phyloP scores from a whole-genome alignment of 37 sponge, comb jelly and placozoan species.

The Ephydatia muelleri region DNA sequence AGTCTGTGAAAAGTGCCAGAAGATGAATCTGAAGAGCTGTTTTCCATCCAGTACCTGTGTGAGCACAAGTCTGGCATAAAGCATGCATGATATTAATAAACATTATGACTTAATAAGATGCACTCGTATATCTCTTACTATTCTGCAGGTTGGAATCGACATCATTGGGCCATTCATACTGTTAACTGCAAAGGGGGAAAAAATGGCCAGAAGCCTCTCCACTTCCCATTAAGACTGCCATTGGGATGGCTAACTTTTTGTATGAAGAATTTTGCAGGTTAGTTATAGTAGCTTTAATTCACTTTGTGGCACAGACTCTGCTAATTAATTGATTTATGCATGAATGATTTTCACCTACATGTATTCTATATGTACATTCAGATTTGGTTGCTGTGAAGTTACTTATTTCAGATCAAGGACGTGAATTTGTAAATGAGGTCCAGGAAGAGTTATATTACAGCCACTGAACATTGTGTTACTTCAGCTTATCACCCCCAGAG shows the following conservation, averaged over 20 bases:
- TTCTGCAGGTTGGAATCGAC: no score
- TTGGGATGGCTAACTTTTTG: conserved; percentile 20
- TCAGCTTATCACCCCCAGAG: no score
- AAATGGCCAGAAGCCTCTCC: conserved; percentile 45
- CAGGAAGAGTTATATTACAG: conserved; percentile 20
- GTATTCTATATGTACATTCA: neutral
- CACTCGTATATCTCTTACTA: conserved; percentile 11
- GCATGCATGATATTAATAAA: no score
- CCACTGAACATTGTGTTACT: conserved; percentile 12
- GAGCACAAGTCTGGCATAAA: no score
- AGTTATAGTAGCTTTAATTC: neutral
- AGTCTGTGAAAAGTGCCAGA: no score
- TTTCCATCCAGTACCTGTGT: no score
- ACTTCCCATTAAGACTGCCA: conserved; percentile 15
- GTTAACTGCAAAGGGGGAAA: conserved; percentile 16
- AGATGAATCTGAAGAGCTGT: no score
- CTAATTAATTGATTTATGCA: neutral
- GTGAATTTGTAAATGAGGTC: conserved; percentile 24
- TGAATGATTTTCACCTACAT: neutral
- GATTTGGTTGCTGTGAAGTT: conserved; percentile 30
- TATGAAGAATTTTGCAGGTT: conserved; percentile 37
- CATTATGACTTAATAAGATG: neutral
- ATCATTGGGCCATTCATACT: conserved; percentile 8
- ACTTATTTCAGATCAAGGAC: conserved; percentile 26
- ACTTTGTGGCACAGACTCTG: neutral